Conservation (phyloP, 2,113 vertebrate species). For the Sinocyclocheilus anshuiensis region DNA sequence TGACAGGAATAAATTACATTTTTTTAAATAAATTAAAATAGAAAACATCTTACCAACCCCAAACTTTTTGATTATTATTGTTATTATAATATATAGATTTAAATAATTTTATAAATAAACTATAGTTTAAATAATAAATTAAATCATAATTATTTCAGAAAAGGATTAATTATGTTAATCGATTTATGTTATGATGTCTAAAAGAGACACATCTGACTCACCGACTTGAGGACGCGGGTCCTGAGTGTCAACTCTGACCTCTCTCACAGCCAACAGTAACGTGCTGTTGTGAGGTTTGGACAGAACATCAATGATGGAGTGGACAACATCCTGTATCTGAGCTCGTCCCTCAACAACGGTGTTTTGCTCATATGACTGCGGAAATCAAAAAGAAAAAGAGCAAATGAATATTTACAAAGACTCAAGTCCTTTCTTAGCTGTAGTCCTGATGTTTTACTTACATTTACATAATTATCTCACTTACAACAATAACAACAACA, state of each 20-base stretch:
- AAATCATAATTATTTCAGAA: background rate
- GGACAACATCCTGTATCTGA: conserved; percentile 84
- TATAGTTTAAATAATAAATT: too few species aligned
- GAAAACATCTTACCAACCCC: too few species aligned
- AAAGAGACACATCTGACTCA: conserved; percentile 62
- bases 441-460: background rate
- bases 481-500: background rate
- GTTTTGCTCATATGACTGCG: conserved; percentile 84
- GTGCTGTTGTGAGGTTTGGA: conserved; percentile 91
- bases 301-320: conserved; percentile 82
- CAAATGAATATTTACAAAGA: background rate
- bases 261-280: conserved; percentile 84
- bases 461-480: background rate
- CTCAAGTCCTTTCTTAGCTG: background rate
- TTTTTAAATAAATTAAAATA: background rate
- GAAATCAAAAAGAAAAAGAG: conserved; percentile 10
- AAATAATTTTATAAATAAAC: too few species aligned
- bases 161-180: too few species aligned
- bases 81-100: too few species aligned
- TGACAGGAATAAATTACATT: too few species aligned
- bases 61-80: too few species aligned
- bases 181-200: too few species aligned
- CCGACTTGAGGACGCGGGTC: conserved; percentile 75
- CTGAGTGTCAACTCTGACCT: conserved; percentile 88
- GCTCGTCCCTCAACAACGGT: conserved; percentile 75